Evolutionary conservation across 2,113 vertebrate species (phyloP), one percentile per base, ranked within the genome.

Genomic region (Carlito syrichta): DNA sequence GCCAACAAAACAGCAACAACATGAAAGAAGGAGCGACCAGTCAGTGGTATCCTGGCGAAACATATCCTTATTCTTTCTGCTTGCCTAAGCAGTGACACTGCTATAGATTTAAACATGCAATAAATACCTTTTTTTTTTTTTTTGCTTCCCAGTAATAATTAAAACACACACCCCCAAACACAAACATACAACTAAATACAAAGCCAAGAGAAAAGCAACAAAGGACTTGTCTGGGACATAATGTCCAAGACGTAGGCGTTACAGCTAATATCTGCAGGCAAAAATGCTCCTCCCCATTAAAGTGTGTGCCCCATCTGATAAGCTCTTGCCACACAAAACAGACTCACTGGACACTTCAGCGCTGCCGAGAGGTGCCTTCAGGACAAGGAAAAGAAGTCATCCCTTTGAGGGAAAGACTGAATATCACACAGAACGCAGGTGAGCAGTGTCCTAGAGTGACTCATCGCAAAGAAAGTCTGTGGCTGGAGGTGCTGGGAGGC

Each of bases 91-190:
- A 77, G 48, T 35, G 43, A 19, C 63, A 81, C 48, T 60, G 81
- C 54, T 90, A 45, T n/a, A 77, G 76, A 90, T 68, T 86, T 92
- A 82, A 96, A 58, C 77, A 78, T 78, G 60, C 78, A 58, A 91
- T 85, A 91, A 92, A 60, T 63, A 68, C 50, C 79, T 92, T 68
- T 94, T 91, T 77, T 94, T 58, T 30, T 91, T 92, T 68, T 94
- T 91, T 77, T 94, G 66, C 35, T 91, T 91, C 85, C 56, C 69
- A 73, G 68, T 79, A 73, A 94, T 83, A 93, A 95, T 89, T 94
- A 97, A 96, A 95, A 93, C 81, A 96, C 78, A 96, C 83, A 94
- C 27, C 32, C 38, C n/a, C 56, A 38, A 73, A 79, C 25, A 38
- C 25, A 25, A 43, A 50, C 40, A n/a, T 10, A 48, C 32, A 50